Evolutionary conservation across 2,888 invertebrate genomes (phyloP), one percentile per base, ranked within the genome.

Genomic region (Polia nebulosa): DNA sequence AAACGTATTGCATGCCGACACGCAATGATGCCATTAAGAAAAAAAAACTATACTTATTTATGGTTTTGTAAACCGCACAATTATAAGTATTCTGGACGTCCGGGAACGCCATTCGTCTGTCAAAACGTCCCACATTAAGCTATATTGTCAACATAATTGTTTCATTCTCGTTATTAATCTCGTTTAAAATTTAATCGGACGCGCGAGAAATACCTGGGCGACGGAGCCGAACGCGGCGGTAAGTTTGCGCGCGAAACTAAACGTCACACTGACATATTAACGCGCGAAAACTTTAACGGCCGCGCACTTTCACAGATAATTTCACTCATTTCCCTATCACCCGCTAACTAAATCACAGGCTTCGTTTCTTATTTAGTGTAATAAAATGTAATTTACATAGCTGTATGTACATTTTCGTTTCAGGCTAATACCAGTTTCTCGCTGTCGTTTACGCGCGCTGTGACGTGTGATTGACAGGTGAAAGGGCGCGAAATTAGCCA

Each of bases 401-500:
- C 84, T 73, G 79, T 82, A 76, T 61, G 77, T 81, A 82, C 60
- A 59, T 82, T 85, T 83, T 78, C 57, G 76, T 81, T 81, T 78
- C 76, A 77, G 59, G 81, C 82, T 85, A 77, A 81, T 82, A 83
- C 83, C 87, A 80, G 83, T 85, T 88, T 85, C 85, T 85, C 78
- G 86, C 86, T 87, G 87, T 88, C 85, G 91, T 93, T 92, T 91
- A 88, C 88, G 84, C 87, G 84, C 85, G 88, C 83, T 82, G 79
- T 90, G 94, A 94, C 94, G 89, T 80, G 82, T 94, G 95, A 95
- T 93, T 94, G 95, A 95, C 95, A 90, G 92, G 93, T 92, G 92
- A 95, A 95, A 95, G 94, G 92, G 94, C 93, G 93, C 91, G 91
- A 94, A 92, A 95, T 94, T 94, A 94, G 93, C 89, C 82, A 87